Conservation (phyloP, 2,888 invertebrate species). For the Linyphia triangularis region DNA sequence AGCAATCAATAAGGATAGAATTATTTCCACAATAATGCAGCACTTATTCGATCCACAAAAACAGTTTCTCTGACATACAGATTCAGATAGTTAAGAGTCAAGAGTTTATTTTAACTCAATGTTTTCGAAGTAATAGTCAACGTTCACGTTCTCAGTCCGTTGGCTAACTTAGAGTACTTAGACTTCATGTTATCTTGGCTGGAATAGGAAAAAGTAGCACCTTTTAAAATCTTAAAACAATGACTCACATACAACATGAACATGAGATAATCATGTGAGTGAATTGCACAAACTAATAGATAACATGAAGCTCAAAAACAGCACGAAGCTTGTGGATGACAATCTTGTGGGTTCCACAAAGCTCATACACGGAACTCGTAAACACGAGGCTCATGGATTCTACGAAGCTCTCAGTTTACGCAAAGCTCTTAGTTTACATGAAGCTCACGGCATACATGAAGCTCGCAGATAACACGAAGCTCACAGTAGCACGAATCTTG, state of each 20-base stretch:
- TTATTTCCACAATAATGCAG: slow-evolving; percentile 22
- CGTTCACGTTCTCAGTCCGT: slow-evolving; percentile 20
- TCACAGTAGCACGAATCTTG: neutral
- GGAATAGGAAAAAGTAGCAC: slow-evolving; percentile 48
- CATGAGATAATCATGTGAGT: too few species aligned
- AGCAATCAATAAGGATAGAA: neutral
- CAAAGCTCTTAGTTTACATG: neutral
- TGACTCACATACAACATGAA: slow-evolving; percentile 7
- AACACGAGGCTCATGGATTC: neutral
- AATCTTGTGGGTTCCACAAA: too few species aligned
- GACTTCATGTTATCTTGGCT: slow-evolving; percentile 53
- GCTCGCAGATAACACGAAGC: neutral
- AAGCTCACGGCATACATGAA: neutral
- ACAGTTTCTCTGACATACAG: neutral
- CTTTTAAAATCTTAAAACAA: slow-evolving; percentile 39
- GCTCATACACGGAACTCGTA: too few species aligned
- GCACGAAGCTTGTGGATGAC: neutral
- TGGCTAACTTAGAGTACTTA: slow-evolving; percentile 6
- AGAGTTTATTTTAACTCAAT: slow-evolving; percentile 28
- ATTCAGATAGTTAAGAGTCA: slow-evolving; percentile 9
- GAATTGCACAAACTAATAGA: too few species aligned
- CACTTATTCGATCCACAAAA: neutral
- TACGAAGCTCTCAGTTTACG: too few species aligned
- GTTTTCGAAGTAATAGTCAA: slow-evolving; percentile 22
- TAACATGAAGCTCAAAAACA: neutral